phyloP scores from a whole-genome alignment of 2,888 invertebrate species.

The Anorthoa munda region DNA sequence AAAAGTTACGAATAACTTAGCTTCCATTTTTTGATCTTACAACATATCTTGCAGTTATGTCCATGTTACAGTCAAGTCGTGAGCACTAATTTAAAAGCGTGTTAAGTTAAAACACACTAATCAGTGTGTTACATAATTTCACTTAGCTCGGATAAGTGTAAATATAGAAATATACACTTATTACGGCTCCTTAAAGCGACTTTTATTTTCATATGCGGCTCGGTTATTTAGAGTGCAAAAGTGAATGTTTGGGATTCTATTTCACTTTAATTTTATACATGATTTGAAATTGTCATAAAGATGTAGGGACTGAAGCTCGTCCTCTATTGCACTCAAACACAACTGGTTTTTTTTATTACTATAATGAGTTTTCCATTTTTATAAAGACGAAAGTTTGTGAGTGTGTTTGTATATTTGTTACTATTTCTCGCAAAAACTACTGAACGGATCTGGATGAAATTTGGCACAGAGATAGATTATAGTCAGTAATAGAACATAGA shows the following conservation, averaged over 20 bases:
- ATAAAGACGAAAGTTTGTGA: too few relatives aligned
- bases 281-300: neutral
- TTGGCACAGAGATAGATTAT: too few relatives aligned
- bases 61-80: neutral
- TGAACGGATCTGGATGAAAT: too few relatives aligned
- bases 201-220: conserved; percentile 17
- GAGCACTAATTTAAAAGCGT: conserved; percentile 19
- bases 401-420: too few relatives aligned
- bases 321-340: too few relatives aligned
- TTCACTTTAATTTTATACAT: neutral
- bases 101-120: conserved; percentile 1
- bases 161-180: neutral
- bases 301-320: neutral
- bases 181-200: neutral
- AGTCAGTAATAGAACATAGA: too few relatives aligned
- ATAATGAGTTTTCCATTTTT: too few relatives aligned
- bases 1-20: too few relatives aligned
- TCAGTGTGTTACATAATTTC: conserved; percentile 20
- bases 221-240: neutral
- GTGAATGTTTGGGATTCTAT: conserved; percentile 1
- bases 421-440: too few relatives aligned
- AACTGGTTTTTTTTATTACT: too few relatives aligned
- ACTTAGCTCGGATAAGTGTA: conserved; percentile 8
- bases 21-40: neutral
- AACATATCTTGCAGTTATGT: neutral